A percentile compares a stretch with the other conserved stretches of the same genome.
phyloP scores from a whole-genome alignment of 2,797 vertebrate species.

The Alcedo quadribrachys region DNA sequence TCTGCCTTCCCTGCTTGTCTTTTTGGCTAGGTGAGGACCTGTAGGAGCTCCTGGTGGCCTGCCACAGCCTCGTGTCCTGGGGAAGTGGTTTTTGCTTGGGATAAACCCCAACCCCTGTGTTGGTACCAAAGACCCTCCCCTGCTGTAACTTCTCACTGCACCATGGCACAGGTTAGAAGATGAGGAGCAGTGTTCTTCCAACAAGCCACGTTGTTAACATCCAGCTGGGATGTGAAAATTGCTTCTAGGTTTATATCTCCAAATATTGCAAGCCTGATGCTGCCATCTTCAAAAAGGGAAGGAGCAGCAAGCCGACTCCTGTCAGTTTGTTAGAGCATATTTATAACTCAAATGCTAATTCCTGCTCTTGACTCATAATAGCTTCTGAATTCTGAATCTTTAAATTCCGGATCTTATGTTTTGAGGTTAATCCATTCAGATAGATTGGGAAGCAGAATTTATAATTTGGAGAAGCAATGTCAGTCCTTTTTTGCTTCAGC shows the following conservation, averaged over 20 bases:
- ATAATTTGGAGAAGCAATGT: conserved; percentile 60
- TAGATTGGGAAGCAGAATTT: conserved; percentile 60
- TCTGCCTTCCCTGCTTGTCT: not conserved
- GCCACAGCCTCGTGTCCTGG: not conserved
- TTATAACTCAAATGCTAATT: conserved; percentile 76
- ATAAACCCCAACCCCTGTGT: conserved; percentile 34
- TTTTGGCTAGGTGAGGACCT: conserved; percentile 6
- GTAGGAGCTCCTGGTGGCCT: not conserved
- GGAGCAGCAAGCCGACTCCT: conserved; percentile 62
- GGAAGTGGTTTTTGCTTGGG: conserved; percentile 16
- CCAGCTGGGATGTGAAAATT: conserved; percentile 68
- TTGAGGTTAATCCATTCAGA: conserved; percentile 70
- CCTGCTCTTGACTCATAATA: conserved; percentile 77
- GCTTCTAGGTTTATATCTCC: conserved; percentile 64
- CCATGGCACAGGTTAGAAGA: conserved; percentile 24
- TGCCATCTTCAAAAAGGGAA: conserved; percentile 67
- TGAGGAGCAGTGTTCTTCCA: conserved; percentile 58
- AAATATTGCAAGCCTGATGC: conserved; percentile 49
- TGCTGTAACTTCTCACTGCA: conserved; percentile 33
- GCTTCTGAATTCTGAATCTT: conserved; percentile 74
- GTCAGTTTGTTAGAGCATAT: conserved; percentile 68
- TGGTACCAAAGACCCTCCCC: conserved; percentile 35
- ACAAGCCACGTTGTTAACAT: conserved; percentile 46
- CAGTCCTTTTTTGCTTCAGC: conserved; percentile 56
- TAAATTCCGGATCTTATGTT: conserved; percentile 61